Evolutionary conservation across 1,140 invertebrate species (phyloP).

Genomic region (Lepidurus arcticus): DNA sequence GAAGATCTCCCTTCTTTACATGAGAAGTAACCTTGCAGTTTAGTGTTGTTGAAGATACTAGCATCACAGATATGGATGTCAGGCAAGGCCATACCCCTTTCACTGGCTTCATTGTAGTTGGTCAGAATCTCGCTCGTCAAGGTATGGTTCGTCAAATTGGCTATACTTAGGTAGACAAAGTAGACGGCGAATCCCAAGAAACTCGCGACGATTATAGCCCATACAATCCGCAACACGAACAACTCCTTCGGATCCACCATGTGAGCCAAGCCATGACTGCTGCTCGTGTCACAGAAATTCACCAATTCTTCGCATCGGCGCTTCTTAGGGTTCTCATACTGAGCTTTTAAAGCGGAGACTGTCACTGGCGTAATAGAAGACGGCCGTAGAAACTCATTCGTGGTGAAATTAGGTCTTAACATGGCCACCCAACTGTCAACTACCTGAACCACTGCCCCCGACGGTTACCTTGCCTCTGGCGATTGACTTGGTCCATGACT

Average conservation of each 20-base stretch:
- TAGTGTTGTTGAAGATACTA: conserved; percentile 6
- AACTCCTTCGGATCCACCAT: conserved; percentile 27
- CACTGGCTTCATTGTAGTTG: neutral
- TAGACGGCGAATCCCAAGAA: conserved; percentile 18
- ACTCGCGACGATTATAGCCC: conserved; percentile 19
- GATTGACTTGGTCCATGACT: too few relatives aligned
- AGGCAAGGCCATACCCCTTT: conserved; percentile 19
- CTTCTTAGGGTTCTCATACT: neutral
- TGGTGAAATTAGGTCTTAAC: neutral
- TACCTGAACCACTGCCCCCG: too few relatives aligned
- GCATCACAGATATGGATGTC: conserved; percentile 32
- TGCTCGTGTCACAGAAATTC: conserved; percentile 19
- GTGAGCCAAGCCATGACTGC: conserved; percentile 28
- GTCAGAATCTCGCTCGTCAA: conserved; percentile 29
- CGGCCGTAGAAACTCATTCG: neutral
- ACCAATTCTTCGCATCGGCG: neutral
- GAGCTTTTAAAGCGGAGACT: neutral
- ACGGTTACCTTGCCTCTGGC: too few relatives aligned
- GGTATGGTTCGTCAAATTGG: conserved; percentile 19
- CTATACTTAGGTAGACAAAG: conserved; percentile 27
- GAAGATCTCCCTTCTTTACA: neutral
- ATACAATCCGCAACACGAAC: neutral
- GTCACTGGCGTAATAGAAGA: neutral
- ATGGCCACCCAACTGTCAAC: too few relatives aligned
- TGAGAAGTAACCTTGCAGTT: conserved; percentile 11